Percentiles rank a stretch among this genome's conserved stretches.
Conservation (phyloP, 1,140 invertebrate genomes). For the Drosophila ohnishii region DNA sequence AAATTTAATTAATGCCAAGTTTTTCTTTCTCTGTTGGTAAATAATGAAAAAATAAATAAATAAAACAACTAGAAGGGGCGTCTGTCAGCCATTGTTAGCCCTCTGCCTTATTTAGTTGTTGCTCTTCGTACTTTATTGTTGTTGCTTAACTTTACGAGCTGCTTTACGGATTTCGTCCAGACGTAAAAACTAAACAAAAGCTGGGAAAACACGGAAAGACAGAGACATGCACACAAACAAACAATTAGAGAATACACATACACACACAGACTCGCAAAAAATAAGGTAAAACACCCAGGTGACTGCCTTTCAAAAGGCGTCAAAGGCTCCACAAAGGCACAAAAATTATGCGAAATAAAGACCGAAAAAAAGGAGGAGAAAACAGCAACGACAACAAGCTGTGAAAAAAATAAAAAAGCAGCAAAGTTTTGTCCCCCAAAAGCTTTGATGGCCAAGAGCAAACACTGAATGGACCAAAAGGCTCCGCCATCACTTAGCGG, state of each 20-base stretch:
- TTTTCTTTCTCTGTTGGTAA: not conserved
- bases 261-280: conserved; percentile 32
- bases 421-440: conserved; percentile 41
- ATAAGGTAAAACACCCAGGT: conserved; percentile 44
- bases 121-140: conserved; percentile 59
- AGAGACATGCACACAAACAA: conserved; percentile 60
- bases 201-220: conserved; percentile 21
- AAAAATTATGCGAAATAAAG: conserved; percentile 75
- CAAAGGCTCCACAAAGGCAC: conserved; percentile 63
- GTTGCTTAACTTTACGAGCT: conserved; percentile 72
- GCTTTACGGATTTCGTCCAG: conserved; percentile 75
- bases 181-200: conserved; percentile 80
- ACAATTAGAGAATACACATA: conserved; percentile 65
- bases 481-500: conserved; percentile 42
- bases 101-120: conserved; percentile 74
- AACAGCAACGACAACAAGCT: conserved; percentile 32
- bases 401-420: conserved; percentile 18
- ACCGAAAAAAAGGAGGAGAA: conserved; percentile 31
- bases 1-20: not conserved
- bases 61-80: conserved; percentile 1
- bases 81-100: conserved; percentile 43
- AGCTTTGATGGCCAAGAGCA: conserved; percentile 61
- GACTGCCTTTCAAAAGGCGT: conserved; percentile 69
- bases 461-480: conserved; percentile 52
- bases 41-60: conserved; percentile 33